A percentile compares a stretch with the other conserved stretches of the same genome.
Conservation (phyloP, 1,140 invertebrate species). For the Anoplophora glabripennis region DNA sequence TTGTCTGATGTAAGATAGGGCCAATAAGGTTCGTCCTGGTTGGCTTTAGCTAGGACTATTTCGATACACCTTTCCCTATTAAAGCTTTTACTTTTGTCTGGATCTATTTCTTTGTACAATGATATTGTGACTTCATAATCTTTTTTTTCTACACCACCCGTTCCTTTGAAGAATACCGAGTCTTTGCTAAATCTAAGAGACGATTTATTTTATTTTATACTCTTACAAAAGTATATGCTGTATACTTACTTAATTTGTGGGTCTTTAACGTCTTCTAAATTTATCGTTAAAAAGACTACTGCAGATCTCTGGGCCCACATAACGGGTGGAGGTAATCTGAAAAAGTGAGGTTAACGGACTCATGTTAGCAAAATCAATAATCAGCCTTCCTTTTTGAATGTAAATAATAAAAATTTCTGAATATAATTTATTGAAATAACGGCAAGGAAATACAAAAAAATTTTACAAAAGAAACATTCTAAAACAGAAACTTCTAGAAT, state of each 20-base stretch:
- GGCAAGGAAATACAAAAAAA: background rate
- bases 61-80: slow-evolving; percentile 72
- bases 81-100: slow-evolving; percentile 68
- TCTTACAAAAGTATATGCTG: background rate
- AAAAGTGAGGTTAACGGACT: slow-evolving; percentile 36
- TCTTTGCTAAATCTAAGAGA: slow-evolving; percentile 69
- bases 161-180: slow-evolving; percentile 79
- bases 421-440: background rate
- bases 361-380: slow-evolving; percentile 5
- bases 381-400: background rate
- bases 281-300: slow-evolving; percentile 81
- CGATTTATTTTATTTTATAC: background rate
- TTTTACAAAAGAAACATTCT: background rate
- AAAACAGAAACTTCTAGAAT: slow-evolving; percentile 30
- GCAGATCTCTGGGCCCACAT: slow-evolving; percentile 88
- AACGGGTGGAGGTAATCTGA: slow-evolving; percentile 67
- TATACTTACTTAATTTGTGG: slow-evolving; percentile 69
- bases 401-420: background rate
- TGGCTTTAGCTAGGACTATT: slow-evolving; percentile 68
- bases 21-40: slow-evolving; percentile 81
- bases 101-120: slow-evolving; percentile 77
- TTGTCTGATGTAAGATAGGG: slow-evolving; percentile 81
- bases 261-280: slow-evolving; percentile 85
- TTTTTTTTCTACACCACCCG: slow-evolving; percentile 82
- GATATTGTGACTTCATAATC: slow-evolving; percentile 81